Evolutionary conservation across 37 sponge, comb jelly and placozoan genomes (phyloP).

Genomic region (Ephydatia muelleri): DNA sequence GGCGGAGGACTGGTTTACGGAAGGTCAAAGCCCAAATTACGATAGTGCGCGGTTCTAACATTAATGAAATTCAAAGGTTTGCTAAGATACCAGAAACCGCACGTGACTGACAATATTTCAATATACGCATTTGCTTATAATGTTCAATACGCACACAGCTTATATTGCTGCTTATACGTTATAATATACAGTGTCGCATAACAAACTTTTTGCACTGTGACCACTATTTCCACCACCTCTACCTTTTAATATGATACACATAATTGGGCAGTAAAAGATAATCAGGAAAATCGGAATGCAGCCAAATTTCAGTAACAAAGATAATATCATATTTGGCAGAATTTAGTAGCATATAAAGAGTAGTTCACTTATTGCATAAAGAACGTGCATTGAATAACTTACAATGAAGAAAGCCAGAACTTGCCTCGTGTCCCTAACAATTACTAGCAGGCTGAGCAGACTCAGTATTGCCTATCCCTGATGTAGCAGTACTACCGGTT

Average conservation of each 20-base stretch:
- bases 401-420: constrained; percentile 1
- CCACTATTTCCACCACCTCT: background rate
- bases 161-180: no score
- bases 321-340: background rate
- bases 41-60: no score
- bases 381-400: background rate
- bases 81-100: no score
- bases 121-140: no score
- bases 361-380: background rate
- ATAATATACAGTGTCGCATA: no score
- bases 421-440: background rate
- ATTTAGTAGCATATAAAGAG: constrained; percentile 1
- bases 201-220: no score
- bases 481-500: background rate
- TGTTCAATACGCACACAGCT: no score
- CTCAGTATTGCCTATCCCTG: background rate
- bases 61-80: no score
- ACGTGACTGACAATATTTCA: no score
- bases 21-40: no score
- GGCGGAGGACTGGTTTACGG: no score
- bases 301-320: background rate
- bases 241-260: background rate
- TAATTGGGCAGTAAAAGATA: background rate
- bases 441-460: background rate
- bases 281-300: background rate